Percentiles rank a stretch among this genome's conserved stretches.
phyloP scores from a whole-genome alignment of 2,797 vertebrate genomes.

The Bradypodion ventrale region DNA sequence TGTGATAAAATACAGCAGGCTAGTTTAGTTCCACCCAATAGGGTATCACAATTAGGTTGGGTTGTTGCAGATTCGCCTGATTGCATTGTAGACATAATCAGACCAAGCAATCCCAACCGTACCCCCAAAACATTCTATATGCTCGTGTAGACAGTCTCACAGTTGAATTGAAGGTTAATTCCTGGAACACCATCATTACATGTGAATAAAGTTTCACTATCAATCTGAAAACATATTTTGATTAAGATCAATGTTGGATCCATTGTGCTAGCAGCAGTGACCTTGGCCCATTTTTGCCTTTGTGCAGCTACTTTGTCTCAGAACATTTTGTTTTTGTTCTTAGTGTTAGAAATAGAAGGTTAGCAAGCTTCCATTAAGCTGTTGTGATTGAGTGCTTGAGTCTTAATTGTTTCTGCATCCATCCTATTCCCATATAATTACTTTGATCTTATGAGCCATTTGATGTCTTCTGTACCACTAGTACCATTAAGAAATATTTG shows the following conservation, averaged over 20 bases:
- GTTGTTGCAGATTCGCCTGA: too few species aligned
- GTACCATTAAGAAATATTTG: not conserved
- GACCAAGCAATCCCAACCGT: too few species aligned
- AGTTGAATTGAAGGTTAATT: not conserved
- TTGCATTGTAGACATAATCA: too few species aligned
- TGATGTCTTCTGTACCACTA: not conserved
- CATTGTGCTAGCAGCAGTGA: not conserved
- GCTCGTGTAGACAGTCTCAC: too few species aligned
- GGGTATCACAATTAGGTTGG: too few species aligned
- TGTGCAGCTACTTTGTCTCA: not conserved
- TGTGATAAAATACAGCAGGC: too few species aligned
- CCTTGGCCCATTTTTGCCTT: not conserved
- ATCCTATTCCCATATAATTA: not conserved
- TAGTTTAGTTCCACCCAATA: too few species aligned
- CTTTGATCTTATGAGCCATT: slow-evolving; percentile 1
- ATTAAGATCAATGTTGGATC: not conserved
- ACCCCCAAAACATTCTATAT: too few species aligned
- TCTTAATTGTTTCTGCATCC: slow-evolving; percentile 3
- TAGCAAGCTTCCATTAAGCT: not conserved
- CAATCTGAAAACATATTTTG: not conserved
- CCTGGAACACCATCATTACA: not conserved
- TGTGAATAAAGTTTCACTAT: not conserved
- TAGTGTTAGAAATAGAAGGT: slow-evolving; percentile 8
- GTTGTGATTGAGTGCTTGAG: not conserved
- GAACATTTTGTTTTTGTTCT: slow-evolving; percentile 11